These are phyloP conservation scores for Drosophila mayaguana DNA, from an alignment of 2,888 invertebrate genomes.

Conservation along the genomic window DNA sequence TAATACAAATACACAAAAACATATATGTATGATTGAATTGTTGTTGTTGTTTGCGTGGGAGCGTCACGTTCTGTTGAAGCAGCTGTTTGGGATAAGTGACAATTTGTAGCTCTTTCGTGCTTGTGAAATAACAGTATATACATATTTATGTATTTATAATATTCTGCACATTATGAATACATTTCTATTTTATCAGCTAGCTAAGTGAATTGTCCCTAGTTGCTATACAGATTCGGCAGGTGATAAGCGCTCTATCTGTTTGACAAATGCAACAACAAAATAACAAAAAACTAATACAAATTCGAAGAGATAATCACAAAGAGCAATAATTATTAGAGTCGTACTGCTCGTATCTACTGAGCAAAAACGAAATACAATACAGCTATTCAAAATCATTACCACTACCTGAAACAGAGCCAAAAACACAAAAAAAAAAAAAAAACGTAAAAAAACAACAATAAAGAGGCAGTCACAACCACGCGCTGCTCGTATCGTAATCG, in stretches of 20 bases:
- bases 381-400: conserved; percentile 49
- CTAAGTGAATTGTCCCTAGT: background rate
- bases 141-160: background rate
- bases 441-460: background rate
- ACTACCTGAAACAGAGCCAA: conserved; percentile 25
- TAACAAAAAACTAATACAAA: background rate
- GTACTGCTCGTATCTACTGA: conserved; percentile 35
- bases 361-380: conserved; percentile 37
- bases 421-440: conserved; percentile 12
- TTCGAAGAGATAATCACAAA: conserved; percentile 39
- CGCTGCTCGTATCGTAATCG: conserved; percentile 44
- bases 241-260: conserved; percentile 23
- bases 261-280: background rate
- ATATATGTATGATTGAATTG: conserved; percentile 1
- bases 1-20: conserved; percentile 4
- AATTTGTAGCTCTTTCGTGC: conserved; percentile 3
- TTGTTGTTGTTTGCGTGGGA: conserved; percentile 43
- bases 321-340: conserved; percentile 38
- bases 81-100: conserved; percentile 35
- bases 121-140: conserved; percentile 5
- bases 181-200: background rate
- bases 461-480: conserved; percentile 27
- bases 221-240: conserved; percentile 13
- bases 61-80: conserved; percentile 47
- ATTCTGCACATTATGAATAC: background rate